Base-by-base conservation (phyloP, 2,888 invertebrate species). In the Clivina fossor region DNA sequence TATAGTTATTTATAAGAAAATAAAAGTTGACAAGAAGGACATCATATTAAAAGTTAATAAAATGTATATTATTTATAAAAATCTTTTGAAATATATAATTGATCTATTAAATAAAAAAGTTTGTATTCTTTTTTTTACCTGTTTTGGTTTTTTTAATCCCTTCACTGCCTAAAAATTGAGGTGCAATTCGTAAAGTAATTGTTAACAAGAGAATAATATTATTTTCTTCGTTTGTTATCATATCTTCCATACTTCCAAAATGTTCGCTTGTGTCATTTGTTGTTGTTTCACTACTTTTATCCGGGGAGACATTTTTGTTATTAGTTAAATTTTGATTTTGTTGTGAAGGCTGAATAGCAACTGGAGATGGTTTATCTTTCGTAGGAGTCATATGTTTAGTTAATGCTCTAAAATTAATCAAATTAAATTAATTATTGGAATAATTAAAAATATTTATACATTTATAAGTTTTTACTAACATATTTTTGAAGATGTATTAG, bases 321-420 rank as follows among this genome's bases (percentile, higher is more conserved):
- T 74, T 62, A 74, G 69, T 46, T 72, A 71, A 60, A 73, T 68
- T 76, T 75, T 64, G 37, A 77, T 65, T 60, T 73, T 72, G 60
- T 74, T 71, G 4, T 71, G 73, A 69, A 77, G 71, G 38, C 71
- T 69, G n/a, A 20, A 59, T 51, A 11, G 37, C 49, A 37, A 49
- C 13, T 56, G 8, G 57, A 44, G 56, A 19, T 50, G 43, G 30
- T 57, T 54, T 37, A 26, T 62, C 60, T 46, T 77, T 73, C 1
- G 83, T 82, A 1, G 84, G 83, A 0, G 84, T 84, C 72, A 86
- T 81, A 66, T 86, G 85, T 67, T 83, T 83, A 11, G 86, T 86
- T 62, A 87, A 69, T 1, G 86, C 85, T 63, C 86, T 86, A 67
- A 37, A 71, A 73, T 51, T 32, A 50, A 16, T 47, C 44, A 55